These are phyloP conservation scores for Leucophora obtusa DNA, from an alignment of 2,888 invertebrate species.

Conservation along the genomic window DNA sequence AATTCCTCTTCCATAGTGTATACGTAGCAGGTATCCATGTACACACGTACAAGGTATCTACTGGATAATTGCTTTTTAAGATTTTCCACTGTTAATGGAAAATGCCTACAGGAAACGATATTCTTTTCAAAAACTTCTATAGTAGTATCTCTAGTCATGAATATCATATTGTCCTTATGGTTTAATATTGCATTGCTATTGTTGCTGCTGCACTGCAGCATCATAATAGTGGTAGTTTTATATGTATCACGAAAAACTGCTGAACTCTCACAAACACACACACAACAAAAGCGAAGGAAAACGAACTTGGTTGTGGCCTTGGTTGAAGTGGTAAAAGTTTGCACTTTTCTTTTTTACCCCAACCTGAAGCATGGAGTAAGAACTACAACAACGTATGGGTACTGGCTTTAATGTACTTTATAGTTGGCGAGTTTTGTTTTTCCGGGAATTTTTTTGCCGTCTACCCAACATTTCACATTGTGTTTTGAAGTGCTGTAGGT, in stretches of 20 bases:
- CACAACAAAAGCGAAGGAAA: constrained; percentile 1
- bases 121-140: constrained; percentile 19
- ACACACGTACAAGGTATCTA: constrained; percentile 27
- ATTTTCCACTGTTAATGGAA: constrained; percentile 50
- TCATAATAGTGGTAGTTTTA: constrained; percentile 7
- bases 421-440: constrained; percentile 31
- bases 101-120: constrained; percentile 52
- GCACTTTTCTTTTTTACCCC: constrained; percentile 2
- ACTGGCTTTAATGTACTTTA: constrained; percentile 20
- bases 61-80: constrained; percentile 59
- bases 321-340: constrained; percentile 42
- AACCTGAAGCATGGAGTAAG: neutral
- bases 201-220: neutral
- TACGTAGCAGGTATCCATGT: neutral
- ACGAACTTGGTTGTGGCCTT: constrained; percentile 34
- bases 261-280: neutral
- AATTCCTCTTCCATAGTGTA: neutral
- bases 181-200: constrained; percentile 42
- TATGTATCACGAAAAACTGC: constrained; percentile 2
- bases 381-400: neutral
- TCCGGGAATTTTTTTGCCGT: neutral
- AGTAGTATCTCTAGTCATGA: constrained; percentile 14
- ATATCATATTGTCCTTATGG: constrained; percentile 50
- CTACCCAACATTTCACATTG: constrained; percentile 15
- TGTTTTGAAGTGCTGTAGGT: constrained; percentile 2